Conservation (phyloP, 30 jellyfish, hydroid and myxozoan species). For the Hydractinia echinata region DNA sequence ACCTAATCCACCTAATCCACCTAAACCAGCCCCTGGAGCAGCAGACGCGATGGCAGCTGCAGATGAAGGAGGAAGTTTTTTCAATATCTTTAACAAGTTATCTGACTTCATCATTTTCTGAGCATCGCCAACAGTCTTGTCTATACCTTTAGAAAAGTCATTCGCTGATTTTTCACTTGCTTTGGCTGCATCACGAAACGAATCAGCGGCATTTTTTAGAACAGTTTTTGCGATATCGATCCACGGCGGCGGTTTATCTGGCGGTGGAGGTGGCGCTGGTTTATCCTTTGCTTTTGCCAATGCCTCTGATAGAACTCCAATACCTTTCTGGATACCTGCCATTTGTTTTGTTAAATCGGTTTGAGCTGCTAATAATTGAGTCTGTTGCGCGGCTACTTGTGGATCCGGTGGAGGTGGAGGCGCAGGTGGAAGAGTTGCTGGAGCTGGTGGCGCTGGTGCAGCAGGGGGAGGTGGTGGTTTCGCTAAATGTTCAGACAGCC, state of each 20-base stretch:
- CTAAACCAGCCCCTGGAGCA: neutral
- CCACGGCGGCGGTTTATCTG: neutral
- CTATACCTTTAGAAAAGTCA: constrained; percentile 3
- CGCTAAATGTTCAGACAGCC: constrained; percentile 8
- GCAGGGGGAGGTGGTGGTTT: constrained; percentile 3
- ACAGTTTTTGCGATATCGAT: constrained; percentile 2
- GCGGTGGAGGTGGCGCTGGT: constrained; percentile 25
- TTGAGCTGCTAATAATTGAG: neutral
- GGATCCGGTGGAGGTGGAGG: constrained; percentile 12
- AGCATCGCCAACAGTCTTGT: constrained; percentile 13
- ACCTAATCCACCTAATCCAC: constrained; percentile 18
- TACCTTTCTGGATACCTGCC: constrained; percentile 15
- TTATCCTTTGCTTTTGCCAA: neutral
- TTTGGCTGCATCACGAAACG: constrained; percentile 17
- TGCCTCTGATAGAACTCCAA: constrained; percentile 13
- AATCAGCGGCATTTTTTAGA: constrained; percentile 31
- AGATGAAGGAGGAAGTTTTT: constrained; percentile 9
- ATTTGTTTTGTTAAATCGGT: constrained; percentile 5
- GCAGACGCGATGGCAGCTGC: neutral
- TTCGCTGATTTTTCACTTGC: neutral
- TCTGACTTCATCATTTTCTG: constrained; percentile 1
- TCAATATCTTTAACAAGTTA: constrained; percentile 2
- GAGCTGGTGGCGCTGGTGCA: neutral
- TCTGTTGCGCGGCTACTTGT: neutral
- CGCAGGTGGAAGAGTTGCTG: neutral